phyloP scores from a whole-genome alignment of 2,797 vertebrate species.

The Muraenolepis orangiensis region DNA sequence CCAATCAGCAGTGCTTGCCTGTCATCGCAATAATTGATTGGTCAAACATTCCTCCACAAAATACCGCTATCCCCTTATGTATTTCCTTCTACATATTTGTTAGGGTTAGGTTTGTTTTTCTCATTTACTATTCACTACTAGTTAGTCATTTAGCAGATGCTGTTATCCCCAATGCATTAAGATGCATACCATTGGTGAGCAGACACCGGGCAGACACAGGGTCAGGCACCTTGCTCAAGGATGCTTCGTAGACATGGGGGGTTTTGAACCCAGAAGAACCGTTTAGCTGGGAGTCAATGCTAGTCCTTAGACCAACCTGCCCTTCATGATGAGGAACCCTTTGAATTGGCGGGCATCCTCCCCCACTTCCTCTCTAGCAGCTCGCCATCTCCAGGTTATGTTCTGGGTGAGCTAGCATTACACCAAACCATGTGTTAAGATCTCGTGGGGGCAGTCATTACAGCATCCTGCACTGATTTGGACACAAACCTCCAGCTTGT shows the following conservation, averaged over 20 bases:
- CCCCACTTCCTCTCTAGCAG: neutral
- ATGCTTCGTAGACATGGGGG: neutral
- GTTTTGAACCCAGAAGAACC: neutral
- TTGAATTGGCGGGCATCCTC: neutral
- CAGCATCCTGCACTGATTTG: neutral
- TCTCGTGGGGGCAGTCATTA: constrained; percentile 6
- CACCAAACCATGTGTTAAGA: neutral
- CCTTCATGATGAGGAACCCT: neutral
- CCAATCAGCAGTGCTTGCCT: constrained; percentile 19
- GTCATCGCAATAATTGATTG: constrained; percentile 30
- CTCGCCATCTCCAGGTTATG: neutral
- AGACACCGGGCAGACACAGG: too few species aligned
- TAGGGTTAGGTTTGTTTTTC: constrained; percentile 21
- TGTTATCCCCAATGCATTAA: neutral
- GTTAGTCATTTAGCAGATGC: too few species aligned
- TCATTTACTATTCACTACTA: neutral
- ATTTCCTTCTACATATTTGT: constrained; percentile 13
- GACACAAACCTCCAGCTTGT: neutral
- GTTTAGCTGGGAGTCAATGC: neutral
- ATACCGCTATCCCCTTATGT: constrained; percentile 1
- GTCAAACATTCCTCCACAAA: constrained; percentile 21
- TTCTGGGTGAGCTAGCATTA: neutral
- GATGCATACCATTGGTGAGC: neutral
- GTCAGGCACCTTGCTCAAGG: neutral
- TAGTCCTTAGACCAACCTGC: neutral